Evolutionary conservation across 2,888 invertebrate genomes (phyloP).

Genomic region (Aphodius sticticus): DNA sequence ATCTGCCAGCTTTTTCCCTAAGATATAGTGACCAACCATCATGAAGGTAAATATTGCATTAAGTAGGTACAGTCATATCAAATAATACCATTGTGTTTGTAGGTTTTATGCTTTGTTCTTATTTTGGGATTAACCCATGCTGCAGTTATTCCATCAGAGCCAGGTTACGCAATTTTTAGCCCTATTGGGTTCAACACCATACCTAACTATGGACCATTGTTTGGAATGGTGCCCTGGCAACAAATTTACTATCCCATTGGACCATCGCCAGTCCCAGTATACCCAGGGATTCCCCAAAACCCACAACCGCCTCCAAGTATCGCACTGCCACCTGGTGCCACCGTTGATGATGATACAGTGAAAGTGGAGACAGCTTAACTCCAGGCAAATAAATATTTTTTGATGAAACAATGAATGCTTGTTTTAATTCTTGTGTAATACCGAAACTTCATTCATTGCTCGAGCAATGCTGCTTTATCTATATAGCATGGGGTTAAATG

Average conservation of each 20-base stretch:
- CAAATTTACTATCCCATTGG: background rate
- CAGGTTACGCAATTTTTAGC: background rate
- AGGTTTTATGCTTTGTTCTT: background rate
- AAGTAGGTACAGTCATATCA: background rate
- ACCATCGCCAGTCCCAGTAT: slow-evolving; percentile 24
- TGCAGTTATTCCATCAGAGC: background rate
- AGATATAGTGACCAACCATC: background rate
- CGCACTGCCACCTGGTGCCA: slow-evolving; percentile 29
- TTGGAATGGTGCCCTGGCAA: background rate
- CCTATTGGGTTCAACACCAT: background rate
- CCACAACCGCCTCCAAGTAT: slow-evolving; percentile 40
- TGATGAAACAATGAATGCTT: background rate
- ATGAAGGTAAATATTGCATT: background rate
- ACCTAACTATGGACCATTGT: background rate
- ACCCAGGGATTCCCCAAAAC: slow-evolving; percentile 38
- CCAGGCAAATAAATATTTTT: background rate
- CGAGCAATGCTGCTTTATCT: background rate
- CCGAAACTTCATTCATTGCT: background rate
- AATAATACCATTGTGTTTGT: background rate
- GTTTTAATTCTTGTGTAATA: background rate
- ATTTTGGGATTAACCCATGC: background rate
- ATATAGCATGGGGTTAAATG: background rate
- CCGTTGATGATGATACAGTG: slow-evolving; percentile 50
- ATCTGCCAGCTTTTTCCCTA: background rate
- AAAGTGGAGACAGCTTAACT: slow-evolving; percentile 49